These are phyloP conservation scores for Synanthedon andrenaeformis DNA, from an alignment of 2,888 invertebrate species.

Conservation along the genomic window DNA sequence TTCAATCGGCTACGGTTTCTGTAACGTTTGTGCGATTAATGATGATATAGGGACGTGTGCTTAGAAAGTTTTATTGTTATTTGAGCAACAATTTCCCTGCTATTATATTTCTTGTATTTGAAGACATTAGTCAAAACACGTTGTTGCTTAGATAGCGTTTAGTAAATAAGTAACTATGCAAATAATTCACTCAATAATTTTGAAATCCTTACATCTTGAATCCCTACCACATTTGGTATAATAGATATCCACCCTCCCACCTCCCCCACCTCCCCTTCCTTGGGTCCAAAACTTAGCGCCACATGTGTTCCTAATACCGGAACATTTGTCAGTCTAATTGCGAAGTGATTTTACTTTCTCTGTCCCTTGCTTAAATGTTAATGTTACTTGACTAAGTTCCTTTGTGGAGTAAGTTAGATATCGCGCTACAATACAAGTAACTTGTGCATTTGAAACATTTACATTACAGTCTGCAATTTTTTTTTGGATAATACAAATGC, in stretches of 20 bases:
- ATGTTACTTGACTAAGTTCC: conserved; percentile 36
- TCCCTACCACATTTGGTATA: too few species aligned
- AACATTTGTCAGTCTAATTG: conserved; percentile 69
- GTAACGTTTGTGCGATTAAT: conserved; percentile 45
- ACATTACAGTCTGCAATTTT: too few species aligned
- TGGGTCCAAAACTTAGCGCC: conserved; percentile 35
- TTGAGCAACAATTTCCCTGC: conserved; percentile 1
- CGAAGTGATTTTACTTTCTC: conserved; percentile 60
- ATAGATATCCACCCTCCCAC: too few species aligned
- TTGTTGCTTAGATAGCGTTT: background rate
- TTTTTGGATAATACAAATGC: too few species aligned
- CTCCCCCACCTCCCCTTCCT: background rate
- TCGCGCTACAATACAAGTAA: background rate
- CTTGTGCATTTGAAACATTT: too few species aligned
- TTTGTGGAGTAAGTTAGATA: background rate
- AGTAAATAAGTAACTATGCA: too few species aligned
- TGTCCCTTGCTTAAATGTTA: conserved; percentile 65
- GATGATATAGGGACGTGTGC: conserved; percentile 43
- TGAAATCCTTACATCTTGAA: too few species aligned
- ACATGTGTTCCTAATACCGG: conserved; percentile 66
- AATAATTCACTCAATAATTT: too few species aligned
- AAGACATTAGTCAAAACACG: background rate
- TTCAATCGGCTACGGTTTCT: conserved; percentile 48
- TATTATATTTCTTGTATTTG: background rate
- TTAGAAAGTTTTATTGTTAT: conserved; percentile 13